These are phyloP conservation scores for Caenorhabditis inopinata DNA, from an alignment of 1,140 invertebrate species.

Conservation along the genomic window DNA sequence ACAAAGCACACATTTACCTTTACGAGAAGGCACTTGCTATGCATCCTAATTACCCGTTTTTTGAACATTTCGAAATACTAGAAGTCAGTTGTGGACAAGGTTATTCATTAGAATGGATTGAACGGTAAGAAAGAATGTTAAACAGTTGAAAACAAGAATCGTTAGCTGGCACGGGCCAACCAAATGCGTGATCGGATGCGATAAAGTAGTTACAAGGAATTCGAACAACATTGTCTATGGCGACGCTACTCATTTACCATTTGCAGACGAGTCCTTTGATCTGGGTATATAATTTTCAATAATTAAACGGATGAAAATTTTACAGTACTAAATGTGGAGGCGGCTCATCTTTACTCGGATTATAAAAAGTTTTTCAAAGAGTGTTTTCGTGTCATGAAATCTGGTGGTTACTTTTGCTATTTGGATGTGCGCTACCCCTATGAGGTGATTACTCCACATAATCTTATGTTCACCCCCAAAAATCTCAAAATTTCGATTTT, in stretches of 20 bases:
- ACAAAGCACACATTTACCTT: neutral
- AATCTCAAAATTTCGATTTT: no score
- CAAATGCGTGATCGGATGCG: neutral
- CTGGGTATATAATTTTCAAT: neutral
- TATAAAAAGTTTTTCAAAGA: constrained; percentile 33
- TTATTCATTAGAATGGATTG: constrained; percentile 19
- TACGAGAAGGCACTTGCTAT: constrained; percentile 29
- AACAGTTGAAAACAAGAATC: neutral
- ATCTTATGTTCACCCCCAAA: no score
- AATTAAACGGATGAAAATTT: neutral
- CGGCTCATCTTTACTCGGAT: constrained; percentile 28
- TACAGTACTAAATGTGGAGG: constrained; percentile 38
- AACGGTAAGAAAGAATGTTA: constrained; percentile 2
- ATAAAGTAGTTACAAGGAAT: constrained; percentile 2
- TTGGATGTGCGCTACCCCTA: constrained; percentile 17
- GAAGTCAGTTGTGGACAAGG: constrained; percentile 38
- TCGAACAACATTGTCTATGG: constrained; percentile 16
- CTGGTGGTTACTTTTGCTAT: constrained; percentile 30
- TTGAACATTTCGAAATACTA: neutral
- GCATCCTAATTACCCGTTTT: constrained; percentile 12
- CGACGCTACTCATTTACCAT: neutral
- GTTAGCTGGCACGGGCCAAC: neutral
- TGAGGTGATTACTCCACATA: constrained; percentile 16
- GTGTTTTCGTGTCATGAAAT: neutral
- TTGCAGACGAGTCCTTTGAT: constrained; percentile 1